Conservation (phyloP, 2,113 vertebrate species). For the Chlorocebus sabaeus region DNA sequence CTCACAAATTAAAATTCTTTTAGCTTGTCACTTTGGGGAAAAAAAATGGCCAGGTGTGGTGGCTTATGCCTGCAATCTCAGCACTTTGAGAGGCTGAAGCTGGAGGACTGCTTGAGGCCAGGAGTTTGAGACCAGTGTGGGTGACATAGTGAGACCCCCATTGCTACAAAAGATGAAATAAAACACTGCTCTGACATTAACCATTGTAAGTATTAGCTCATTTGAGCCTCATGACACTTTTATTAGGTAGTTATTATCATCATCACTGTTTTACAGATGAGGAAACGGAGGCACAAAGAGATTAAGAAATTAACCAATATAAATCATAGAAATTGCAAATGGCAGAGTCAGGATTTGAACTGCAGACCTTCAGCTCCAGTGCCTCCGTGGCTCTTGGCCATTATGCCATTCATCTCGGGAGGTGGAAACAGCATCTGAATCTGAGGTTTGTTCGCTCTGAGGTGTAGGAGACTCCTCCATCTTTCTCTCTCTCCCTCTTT, state of each 20-base stretch:
- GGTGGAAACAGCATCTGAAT: not conserved
- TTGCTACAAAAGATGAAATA: no score
- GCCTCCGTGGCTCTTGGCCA: not conserved
- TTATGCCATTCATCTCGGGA: fast-evolving
- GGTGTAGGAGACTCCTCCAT: not conserved
- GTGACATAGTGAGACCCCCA: no score
- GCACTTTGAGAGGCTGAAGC: no score
- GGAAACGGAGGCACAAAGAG: not conserved
- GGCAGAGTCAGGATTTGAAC: not conserved
- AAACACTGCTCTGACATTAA: not conserved
- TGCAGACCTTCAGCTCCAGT: not conserved
- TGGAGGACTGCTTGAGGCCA: no score
- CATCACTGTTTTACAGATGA: not conserved
- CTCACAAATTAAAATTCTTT: not conserved
- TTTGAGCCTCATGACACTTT: not conserved
- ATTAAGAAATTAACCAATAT: not conserved
- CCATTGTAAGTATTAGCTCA: not conserved
- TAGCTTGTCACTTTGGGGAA: not conserved
- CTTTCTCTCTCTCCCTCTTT: not conserved
- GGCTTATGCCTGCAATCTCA: no score
- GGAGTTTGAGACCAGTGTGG: no score
- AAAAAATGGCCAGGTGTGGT: no score
- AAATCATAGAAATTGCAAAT: not conserved
- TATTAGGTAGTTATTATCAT: not conserved
- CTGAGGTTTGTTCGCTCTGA: not conserved